Percentiles rank a stretch among this genome's conserved stretches.
Evolutionary conservation across 1,140 invertebrate species (phyloP).

Genomic region (Drosophila melanica): DNA sequence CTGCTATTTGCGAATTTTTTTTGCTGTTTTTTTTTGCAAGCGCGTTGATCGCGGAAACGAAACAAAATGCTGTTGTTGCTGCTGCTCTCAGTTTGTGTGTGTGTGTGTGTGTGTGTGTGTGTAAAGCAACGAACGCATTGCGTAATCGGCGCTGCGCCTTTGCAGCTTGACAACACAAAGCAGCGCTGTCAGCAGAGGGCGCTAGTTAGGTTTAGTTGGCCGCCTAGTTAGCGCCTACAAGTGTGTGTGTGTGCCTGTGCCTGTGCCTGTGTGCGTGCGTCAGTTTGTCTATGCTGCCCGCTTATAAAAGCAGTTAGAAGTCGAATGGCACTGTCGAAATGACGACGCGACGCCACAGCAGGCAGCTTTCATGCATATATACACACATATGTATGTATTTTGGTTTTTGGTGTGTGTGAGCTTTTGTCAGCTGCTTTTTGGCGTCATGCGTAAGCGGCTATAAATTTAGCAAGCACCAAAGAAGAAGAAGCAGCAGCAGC

Average conservation of each 20-base stretch:
- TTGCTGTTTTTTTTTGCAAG: constrained; percentile 51
- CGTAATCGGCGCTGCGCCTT: constrained; percentile 68
- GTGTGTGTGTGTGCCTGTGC: neutral
- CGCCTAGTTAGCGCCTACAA: constrained; percentile 67
- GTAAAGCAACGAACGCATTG: constrained; percentile 70
- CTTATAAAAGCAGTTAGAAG: constrained; percentile 69
- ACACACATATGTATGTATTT: constrained; percentile 3
- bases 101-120: constrained; percentile 28
- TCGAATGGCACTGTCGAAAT: constrained; percentile 61
- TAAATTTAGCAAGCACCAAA: constrained; percentile 55
- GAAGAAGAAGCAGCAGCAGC: neutral
- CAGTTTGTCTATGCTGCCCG: constrained; percentile 20
- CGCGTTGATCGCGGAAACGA: constrained; percentile 78
- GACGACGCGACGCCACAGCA: constrained; percentile 20
- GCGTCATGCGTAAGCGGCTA: constrained; percentile 58
- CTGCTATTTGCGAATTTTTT: constrained; percentile 67
- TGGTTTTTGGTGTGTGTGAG: constrained; percentile 13
- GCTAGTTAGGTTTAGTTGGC: constrained; percentile 59
- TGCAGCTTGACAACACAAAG: constrained; percentile 71
- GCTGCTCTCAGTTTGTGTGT: constrained; percentile 36
- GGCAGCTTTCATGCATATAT: constrained; percentile 5
- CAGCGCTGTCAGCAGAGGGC: constrained; percentile 47
- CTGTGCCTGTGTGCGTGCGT: neutral
- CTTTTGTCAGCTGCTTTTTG: constrained; percentile 58
- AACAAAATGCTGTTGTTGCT: constrained; percentile 56